Conservation (phyloP, 2,888 invertebrate genomes). For the Globia sparganii region DNA sequence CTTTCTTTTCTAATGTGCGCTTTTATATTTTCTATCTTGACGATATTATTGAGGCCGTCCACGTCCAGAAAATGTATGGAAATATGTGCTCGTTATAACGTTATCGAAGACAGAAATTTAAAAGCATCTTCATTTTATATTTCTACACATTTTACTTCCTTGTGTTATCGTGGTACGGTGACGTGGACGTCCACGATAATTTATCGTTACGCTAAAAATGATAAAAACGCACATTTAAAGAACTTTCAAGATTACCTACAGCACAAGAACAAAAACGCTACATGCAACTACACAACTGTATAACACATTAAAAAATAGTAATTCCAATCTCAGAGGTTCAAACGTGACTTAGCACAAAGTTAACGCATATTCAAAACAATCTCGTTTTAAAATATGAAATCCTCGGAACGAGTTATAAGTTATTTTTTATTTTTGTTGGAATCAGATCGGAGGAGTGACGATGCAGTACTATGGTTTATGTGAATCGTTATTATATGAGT, state of each 20-base stretch:
- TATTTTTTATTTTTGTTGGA: conserved; percentile 76
- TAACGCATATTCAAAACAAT: conserved; percentile 81
- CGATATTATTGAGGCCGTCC: too few species aligned
- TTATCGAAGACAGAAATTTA: background rate
- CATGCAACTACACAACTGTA: conserved; percentile 3
- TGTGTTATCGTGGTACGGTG: background rate
- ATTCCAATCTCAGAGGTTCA: conserved; percentile 58
- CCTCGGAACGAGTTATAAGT: conserved; percentile 82
- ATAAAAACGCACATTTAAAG: background rate
- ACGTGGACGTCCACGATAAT: background rate
- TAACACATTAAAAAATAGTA: conserved; percentile 57
- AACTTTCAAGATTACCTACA: background rate
- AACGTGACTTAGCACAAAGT: conserved; percentile 85
- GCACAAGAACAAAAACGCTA: background rate
- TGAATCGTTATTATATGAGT: conserved; percentile 54
- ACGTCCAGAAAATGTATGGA: too few species aligned
- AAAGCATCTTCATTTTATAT: background rate
- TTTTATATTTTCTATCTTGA: too few species aligned
- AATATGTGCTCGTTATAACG: too few species aligned
- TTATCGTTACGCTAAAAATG: background rate
- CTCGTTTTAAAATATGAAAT: conserved; percentile 89
- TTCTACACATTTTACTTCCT: background rate
- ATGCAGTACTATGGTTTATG: conserved; percentile 71
- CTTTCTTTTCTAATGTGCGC: too few species aligned
- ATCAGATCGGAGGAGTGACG: conserved; percentile 81